Base-by-base conservation (phyloP, 2,797 vertebrate species). In the Amphiprion clarkii region DNA sequence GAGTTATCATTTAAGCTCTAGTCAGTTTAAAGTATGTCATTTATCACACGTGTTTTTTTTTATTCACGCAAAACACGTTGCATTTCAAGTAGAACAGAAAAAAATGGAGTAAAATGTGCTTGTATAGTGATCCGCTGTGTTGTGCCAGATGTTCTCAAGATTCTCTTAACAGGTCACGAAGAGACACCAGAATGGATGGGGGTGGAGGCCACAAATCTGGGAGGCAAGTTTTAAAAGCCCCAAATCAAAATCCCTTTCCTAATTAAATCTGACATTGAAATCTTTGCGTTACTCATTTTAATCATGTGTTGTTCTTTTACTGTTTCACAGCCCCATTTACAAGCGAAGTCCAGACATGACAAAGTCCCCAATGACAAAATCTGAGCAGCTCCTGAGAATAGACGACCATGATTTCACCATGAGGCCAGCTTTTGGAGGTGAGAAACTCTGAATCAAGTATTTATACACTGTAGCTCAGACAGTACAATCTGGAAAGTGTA, bases 361-460 rank as follows among this genome's bases (percentile, higher is more conserved):
- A 40, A 99, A 99, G 89, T 96, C 97, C 3, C 96, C 95, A 0
- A 92, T 98, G 92, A 99, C 95, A 0, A 99, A 99, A 85, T 99
- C 98, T 6, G 98, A 99, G 83, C 98, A 99, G 85, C 96, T 99
- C 69, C 95, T 99, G 85, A 95, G 97, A 93, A 98, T 99, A 95
- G 97, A 98, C 0, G 98, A 99, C 88, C 98, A 99, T 0, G 98
- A 99, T 61, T 99, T 99, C 92, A 98, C 98, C 89, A 99, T 99
- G 98, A 96, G 98, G 56, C 98, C 98, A 1, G 97, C 98, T 1
- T 99, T 99, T 74, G 98, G 98, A 97, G 98, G 98, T 99, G 93
- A 54, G 95, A 44, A 49, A 64, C 46, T 8, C 27, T 36, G 13
- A 58, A 23, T 62, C 5, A 49, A 53, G n/a, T 29, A 1, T 70